Evolutionary conservation across 2,888 invertebrate species (phyloP).

Genomic region (Meteorus colon): DNA sequence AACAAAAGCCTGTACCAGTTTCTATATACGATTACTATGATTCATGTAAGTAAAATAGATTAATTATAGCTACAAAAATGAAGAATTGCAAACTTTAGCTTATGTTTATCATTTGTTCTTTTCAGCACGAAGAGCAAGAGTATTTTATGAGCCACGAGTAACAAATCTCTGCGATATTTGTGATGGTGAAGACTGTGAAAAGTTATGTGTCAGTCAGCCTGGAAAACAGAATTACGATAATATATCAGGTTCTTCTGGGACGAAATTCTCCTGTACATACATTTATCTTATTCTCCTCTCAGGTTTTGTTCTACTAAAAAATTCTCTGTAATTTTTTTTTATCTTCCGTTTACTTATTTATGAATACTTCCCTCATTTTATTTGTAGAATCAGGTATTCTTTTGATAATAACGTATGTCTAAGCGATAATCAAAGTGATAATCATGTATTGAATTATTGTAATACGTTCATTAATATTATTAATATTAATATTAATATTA

Average conservation of each 20-base stretch:
- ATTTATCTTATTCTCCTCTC: constrained; percentile 17
- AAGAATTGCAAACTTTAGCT: not conserved
- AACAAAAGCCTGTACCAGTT: constrained; percentile 90
- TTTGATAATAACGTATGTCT: not conserved
- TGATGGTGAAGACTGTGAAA: constrained; percentile 79
- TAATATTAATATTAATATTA: not conserved
- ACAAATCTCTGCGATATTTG: constrained; percentile 87
- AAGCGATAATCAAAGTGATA: constrained; percentile 37
- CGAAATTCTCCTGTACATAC: constrained; percentile 35
- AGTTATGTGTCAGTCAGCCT: constrained; percentile 72
- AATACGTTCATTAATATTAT: not conserved
- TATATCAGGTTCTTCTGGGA: constrained; percentile 46
- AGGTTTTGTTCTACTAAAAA: not conserved
- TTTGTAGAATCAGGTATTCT: not conserved
- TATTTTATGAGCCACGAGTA: constrained; percentile 84
- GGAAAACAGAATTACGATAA: constrained; percentile 58
- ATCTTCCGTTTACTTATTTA: constrained; percentile 11
- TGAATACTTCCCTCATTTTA: not conserved
- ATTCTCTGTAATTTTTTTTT: constrained; percentile 19
- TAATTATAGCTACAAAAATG: not conserved
- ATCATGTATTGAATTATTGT: constrained; percentile 21
- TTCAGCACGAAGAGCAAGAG: constrained; percentile 85
- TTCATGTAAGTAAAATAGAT: constrained; percentile 80
- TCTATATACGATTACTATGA: constrained; percentile 94
- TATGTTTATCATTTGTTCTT: constrained; percentile 42